These are phyloP conservation scores for Heteronetta atricapilla DNA, from an alignment of 2,113 vertebrate genomes.

Conservation along the genomic window DNA sequence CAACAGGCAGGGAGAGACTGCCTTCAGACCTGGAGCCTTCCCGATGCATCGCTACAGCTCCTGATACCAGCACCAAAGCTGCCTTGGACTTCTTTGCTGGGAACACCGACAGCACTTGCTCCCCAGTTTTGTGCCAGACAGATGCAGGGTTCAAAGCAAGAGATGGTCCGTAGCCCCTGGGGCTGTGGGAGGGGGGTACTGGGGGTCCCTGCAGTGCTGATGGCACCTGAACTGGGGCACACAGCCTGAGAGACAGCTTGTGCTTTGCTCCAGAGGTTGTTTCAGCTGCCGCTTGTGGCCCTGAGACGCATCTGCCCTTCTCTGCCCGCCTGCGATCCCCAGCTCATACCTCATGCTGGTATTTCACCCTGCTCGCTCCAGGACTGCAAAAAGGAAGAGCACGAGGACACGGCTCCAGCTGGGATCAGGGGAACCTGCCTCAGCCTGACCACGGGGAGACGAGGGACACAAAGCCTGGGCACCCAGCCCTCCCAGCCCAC, in stretches of 20 bases:
- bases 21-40: not conserved
- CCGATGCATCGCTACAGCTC: not conserved
- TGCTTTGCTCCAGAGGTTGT: not conserved
- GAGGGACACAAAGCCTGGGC: not conserved
- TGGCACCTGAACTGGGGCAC: no score
- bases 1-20: not conserved
- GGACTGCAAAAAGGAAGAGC: not conserved
- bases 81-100: not conserved
- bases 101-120: not conserved
- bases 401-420: not conserved
- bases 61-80: not conserved
- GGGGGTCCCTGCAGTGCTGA: not conserved
- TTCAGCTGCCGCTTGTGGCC: not conserved
- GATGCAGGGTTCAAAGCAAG: not conserved
- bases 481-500: not conserved
- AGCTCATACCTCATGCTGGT: accelerated
- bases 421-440: not conserved
- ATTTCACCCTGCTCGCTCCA: not conserved
- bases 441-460: accelerated
- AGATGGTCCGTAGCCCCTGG: not conserved
- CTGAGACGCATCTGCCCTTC: not conserved
- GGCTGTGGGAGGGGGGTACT: no score
- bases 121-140: not conserved
- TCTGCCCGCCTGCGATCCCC: not conserved
- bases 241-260: no score